These are phyloP conservation scores for Margarornis squamiger DNA, from an alignment of 2,797 vertebrate species.

Conservation along the genomic window DNA sequence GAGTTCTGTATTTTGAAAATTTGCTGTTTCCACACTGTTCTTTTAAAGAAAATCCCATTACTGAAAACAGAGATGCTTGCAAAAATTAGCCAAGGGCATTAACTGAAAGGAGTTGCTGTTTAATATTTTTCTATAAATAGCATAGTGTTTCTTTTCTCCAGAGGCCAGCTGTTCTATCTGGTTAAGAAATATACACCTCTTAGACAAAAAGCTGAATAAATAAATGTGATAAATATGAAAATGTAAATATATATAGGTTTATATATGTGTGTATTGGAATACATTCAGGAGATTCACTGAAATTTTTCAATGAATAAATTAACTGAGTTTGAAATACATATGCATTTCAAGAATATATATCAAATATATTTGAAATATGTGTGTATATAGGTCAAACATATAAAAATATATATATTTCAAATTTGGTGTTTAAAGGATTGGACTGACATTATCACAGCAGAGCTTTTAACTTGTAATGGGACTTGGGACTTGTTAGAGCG, in stretches of 20 bases:
- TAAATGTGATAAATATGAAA: not conserved
- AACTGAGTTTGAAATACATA: not conserved
- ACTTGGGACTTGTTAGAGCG: not conserved
- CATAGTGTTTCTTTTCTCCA: constrained; percentile 4
- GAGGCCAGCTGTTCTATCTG: constrained; percentile 33
- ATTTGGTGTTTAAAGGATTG: not conserved
- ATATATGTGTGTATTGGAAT: not conserved
- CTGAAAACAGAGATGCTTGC: constrained; percentile 16
- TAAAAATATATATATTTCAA: not conserved
- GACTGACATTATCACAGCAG: not conserved
- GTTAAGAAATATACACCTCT: constrained; percentile 16
- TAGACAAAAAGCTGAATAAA: not conserved
- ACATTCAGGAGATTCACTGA: not conserved
- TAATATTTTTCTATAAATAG: constrained; percentile 51
- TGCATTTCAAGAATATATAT: not conserved
- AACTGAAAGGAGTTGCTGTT: not conserved
- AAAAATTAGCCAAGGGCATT: constrained; percentile 31
- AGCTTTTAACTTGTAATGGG: not conserved
- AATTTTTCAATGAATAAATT: not conserved
- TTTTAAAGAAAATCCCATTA: constrained; percentile 29
- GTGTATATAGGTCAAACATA: not conserved
- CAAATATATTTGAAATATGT: not conserved
- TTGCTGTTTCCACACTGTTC: not conserved
- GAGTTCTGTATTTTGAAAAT: constrained; percentile 13
- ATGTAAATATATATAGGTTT: fast-evolving